Conservation (phyloP, 2,797 vertebrate species). For the Artibeus jamaicensis region DNA sequence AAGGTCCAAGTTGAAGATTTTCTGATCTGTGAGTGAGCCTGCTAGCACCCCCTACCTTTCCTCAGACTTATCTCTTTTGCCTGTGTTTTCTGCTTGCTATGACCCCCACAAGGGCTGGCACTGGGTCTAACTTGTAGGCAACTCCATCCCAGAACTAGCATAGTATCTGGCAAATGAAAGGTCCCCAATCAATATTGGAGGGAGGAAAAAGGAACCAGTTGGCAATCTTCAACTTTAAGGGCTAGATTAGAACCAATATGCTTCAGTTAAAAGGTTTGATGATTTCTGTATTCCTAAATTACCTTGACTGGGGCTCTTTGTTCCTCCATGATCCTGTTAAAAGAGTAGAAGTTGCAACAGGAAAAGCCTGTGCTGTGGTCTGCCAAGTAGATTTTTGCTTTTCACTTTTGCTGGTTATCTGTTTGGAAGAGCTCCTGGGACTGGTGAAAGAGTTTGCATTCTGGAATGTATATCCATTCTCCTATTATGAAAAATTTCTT, state of each 20-base stretch:
- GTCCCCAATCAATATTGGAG: neutral
- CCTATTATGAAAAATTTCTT: conserved; percentile 15
- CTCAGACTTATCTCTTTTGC: neutral
- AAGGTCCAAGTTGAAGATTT: neutral
- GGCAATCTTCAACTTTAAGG: neutral
- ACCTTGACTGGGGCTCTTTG: neutral
- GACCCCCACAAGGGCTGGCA: neutral
- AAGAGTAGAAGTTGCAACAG: neutral
- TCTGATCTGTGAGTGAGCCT: neutral
- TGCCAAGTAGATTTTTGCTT: conserved; percentile 5
- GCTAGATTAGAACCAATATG: neutral
- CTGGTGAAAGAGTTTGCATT: conserved; percentile 13
- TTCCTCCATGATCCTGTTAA: neutral
- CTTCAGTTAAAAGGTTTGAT: neutral
- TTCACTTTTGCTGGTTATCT: conserved; percentile 3
- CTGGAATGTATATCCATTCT: conserved; percentile 19
- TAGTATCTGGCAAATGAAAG: neutral
- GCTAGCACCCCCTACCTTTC: neutral
- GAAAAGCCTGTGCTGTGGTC: neutral
- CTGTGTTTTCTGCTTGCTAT: neutral
- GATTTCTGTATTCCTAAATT: conserved; percentile 15
- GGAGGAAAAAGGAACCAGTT: neutral
- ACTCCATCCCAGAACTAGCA: neutral
- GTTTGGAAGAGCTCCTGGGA: neutral
- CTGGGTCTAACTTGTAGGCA: neutral